phyloP scores from a whole-genome alignment of 2,888 invertebrate genomes.

The Anticlea derivata region DNA sequence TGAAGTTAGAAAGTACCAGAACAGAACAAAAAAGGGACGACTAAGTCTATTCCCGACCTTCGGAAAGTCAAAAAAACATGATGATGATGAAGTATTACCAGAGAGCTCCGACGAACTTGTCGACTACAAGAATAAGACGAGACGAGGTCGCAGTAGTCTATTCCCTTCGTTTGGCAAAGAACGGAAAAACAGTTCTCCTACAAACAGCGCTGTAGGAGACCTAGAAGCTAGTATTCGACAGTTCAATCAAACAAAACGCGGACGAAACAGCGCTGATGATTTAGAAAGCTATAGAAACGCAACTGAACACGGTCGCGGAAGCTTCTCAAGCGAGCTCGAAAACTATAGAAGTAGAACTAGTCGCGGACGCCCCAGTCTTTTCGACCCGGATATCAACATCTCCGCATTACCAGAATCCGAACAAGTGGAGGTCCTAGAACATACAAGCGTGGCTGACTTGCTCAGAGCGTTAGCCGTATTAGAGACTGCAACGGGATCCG shows the following conservation, averaged over 20 bases:
- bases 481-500: conserved; percentile 59
- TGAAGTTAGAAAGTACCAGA: conserved; percentile 71
- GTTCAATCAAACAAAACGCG: conserved; percentile 62
- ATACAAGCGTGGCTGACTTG: conserved; percentile 92
- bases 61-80: conserved; percentile 61
- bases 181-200: conserved; percentile 63
- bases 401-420: conserved; percentile 66
- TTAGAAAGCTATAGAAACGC: conserved; percentile 49
- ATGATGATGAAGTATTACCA: conserved; percentile 68
- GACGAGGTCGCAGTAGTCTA: conserved; percentile 64
- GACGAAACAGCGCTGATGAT: conserved; percentile 60
- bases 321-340: conserved; percentile 61
- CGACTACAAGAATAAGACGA: conserved; percentile 72
- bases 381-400: conserved; percentile 73
- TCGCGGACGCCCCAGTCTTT: conserved; percentile 72
- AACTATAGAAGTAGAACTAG: conserved; percentile 68
- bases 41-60: conserved; percentile 74
- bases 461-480: conserved; percentile 90
- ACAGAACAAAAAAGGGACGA: conserved; percentile 69
- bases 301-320: conserved; percentile 46
- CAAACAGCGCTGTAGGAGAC: conserved; percentile 57
- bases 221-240: conserved; percentile 71
- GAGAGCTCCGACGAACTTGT: conserved; percentile 76
- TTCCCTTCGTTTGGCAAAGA: conserved; percentile 75
- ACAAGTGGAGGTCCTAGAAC: conserved; percentile 87